Percentiles rank a stretch among this genome's conserved stretches.
phyloP scores from a whole-genome alignment of 2,797 vertebrate species.

The Anas capensis region DNA sequence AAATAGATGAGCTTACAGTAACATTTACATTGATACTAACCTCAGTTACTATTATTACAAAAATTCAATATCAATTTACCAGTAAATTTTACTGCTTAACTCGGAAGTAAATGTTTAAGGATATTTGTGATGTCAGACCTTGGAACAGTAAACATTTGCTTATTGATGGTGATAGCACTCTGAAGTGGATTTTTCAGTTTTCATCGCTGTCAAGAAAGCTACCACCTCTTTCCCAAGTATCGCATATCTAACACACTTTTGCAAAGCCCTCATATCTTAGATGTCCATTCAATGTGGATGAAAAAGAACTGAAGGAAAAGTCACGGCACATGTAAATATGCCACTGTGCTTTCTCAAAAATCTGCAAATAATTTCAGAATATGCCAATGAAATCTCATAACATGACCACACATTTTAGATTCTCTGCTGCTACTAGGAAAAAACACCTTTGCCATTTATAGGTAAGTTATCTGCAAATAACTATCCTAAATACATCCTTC shows the following conservation, averaged over 20 bases:
- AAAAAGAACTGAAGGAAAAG: conserved; percentile 20
- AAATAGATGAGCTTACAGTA: conserved; percentile 3
- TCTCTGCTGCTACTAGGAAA: neutral
- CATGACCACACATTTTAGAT: neutral
- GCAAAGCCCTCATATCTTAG: neutral
- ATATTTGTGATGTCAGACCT: neutral
- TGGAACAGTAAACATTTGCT: neutral
- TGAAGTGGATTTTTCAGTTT: neutral
- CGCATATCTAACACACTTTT: conserved; percentile 8
- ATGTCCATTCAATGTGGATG: neutral
- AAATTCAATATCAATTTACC: neutral
- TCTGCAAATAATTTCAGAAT: conserved; percentile 4
- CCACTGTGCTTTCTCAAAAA: neutral
- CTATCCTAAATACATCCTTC: neutral
- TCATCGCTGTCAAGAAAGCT: conserved; percentile 19
- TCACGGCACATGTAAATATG: neutral
- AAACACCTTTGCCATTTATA: neutral
- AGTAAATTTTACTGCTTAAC: neutral
- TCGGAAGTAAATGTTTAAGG: neutral
- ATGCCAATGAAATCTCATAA: neutral
- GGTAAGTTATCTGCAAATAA: neutral
- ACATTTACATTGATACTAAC: neutral
- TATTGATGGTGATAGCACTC: neutral
- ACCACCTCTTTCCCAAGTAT: conserved; percentile 13
- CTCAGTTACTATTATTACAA: neutral